Conservation (phyloP, 2,113 vertebrate species). For the Hippocampus guttulatus region DNA sequence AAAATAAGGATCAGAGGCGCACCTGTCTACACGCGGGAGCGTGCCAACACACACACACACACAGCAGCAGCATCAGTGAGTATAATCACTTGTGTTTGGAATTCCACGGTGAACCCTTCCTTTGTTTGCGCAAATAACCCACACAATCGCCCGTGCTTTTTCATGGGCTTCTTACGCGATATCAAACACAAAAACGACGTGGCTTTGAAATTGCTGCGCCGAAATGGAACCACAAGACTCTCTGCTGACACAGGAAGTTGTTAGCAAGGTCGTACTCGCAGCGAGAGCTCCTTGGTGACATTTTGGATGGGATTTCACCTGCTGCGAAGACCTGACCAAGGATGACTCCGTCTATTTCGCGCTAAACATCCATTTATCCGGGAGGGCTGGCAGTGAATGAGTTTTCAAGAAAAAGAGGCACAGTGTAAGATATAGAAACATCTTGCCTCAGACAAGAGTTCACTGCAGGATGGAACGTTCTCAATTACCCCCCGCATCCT, state of each 20-base stretch:
- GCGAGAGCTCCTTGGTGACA: too few species aligned
- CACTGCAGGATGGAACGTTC: not conserved
- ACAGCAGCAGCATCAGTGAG: constrained; percentile 7
- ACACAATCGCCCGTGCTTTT: not conserved
- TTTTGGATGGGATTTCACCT: too few species aligned
- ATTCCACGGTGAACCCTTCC: constrained; percentile 14
- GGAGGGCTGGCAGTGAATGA: too few species aligned
- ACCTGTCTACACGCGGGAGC: constrained; percentile 21
- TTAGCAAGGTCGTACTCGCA: too few species aligned
- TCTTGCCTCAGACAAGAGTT: too few species aligned
- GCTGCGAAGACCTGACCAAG: not conserved
- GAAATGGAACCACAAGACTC: not conserved
- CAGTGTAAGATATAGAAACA: too few species aligned
- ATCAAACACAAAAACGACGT: not conserved
- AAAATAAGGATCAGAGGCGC: constrained; percentile 12
- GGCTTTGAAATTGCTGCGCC: not conserved
- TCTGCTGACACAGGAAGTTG: too few species aligned
- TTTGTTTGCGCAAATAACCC: constrained; percentile 7
- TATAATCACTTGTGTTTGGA: constrained; percentile 2
- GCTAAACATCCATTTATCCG: too few species aligned
- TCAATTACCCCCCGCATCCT: not conserved
- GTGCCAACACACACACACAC: constrained; percentile 22
- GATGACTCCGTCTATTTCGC: not conserved
- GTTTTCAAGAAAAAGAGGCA: too few species aligned
- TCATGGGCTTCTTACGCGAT: not conserved